These are phyloP conservation scores for Ammodytes marinus DNA, from an alignment of 2,113 vertebrate species.

Conservation along the genomic window DNA sequence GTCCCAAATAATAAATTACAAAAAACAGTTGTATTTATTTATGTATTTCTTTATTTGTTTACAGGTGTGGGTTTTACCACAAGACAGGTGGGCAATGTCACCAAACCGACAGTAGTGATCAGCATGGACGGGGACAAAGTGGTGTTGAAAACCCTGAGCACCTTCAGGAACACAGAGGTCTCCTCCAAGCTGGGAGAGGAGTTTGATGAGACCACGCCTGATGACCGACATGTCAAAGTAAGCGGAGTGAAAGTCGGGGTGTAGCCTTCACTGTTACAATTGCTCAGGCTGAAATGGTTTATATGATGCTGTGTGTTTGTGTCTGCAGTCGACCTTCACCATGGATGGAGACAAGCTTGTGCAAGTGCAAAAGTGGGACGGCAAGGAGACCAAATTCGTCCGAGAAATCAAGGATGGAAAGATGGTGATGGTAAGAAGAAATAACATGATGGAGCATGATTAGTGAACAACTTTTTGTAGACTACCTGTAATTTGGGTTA, in stretches of 20 bases:
- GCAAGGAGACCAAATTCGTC: constrained; percentile 94
- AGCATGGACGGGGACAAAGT: constrained; percentile 92
- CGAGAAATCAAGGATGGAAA: constrained; percentile 96
- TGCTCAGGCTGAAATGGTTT: background rate
- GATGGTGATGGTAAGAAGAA: constrained; percentile 93
- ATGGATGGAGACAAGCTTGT: constrained; percentile 93
- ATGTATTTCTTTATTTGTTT: background rate
- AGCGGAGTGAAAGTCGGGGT: constrained; percentile 45
- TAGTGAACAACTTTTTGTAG: background rate
- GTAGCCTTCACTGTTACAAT: background rate
- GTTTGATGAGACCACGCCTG: constrained; percentile 95
- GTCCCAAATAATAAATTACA: background rate
- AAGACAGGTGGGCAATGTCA: constrained; percentile 95
- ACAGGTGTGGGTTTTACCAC: constrained; percentile 95
- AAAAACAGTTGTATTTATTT: too few relatives aligned
- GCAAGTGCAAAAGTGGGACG: constrained; percentile 96
- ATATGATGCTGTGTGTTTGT: constrained; percentile 7
- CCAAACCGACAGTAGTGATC: constrained; percentile 94
- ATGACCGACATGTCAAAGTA: constrained; percentile 96
- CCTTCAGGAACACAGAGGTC: constrained; percentile 97
- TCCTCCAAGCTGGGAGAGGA: constrained; percentile 94
- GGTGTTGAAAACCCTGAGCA: constrained; percentile 92
- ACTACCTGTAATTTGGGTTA: background rate
- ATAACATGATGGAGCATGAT: background rate
- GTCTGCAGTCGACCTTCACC: constrained; percentile 89